A percentile compares a stretch with the other conserved stretches of the same genome.
Conservation (phyloP, 2,113 vertebrate genomes). For the Australoheros scitulus region DNA sequence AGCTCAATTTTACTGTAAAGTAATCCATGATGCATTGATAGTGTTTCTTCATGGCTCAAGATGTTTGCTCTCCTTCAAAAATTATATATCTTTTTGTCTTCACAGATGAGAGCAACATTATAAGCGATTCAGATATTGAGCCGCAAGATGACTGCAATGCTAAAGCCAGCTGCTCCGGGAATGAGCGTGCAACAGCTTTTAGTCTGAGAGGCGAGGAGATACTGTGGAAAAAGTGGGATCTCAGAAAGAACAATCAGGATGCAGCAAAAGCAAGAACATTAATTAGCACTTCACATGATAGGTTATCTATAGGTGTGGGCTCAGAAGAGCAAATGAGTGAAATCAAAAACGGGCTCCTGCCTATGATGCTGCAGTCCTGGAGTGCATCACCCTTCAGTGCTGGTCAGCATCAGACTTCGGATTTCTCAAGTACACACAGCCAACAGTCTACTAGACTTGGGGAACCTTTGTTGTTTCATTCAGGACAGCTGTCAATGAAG, state of each 20-base stretch:
- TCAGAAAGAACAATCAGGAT: constrained; percentile 68
- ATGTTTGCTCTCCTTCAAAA: neutral
- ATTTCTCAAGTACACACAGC: constrained; percentile 83
- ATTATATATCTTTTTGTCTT: neutral
- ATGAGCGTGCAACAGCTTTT: constrained; percentile 30
- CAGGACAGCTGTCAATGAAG: constrained; percentile 86
- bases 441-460: constrained; percentile 88
- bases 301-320: constrained; percentile 66
- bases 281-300: constrained; percentile 66
- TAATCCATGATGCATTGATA: neutral
- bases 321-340: constrained; percentile 77
- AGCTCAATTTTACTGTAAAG: neutral
- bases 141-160: constrained; percentile 76
- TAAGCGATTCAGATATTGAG: constrained; percentile 86
- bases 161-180: constrained; percentile 63
- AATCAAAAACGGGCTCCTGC: constrained; percentile 81
- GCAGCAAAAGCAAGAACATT: constrained; percentile 68
- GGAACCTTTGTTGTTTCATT: constrained; percentile 88
- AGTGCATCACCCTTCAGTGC: constrained; percentile 80
- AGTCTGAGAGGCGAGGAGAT: constrained; percentile 76
- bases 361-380: constrained; percentile 85
- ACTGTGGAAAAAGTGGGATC: constrained; percentile 72
- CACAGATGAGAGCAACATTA: constrained; percentile 83
- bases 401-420: constrained; percentile 85
- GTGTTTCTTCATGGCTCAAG: neutral